Conservation (phyloP, 2,797 vertebrate species). For the Tragelaphus eurycerus region DNA sequence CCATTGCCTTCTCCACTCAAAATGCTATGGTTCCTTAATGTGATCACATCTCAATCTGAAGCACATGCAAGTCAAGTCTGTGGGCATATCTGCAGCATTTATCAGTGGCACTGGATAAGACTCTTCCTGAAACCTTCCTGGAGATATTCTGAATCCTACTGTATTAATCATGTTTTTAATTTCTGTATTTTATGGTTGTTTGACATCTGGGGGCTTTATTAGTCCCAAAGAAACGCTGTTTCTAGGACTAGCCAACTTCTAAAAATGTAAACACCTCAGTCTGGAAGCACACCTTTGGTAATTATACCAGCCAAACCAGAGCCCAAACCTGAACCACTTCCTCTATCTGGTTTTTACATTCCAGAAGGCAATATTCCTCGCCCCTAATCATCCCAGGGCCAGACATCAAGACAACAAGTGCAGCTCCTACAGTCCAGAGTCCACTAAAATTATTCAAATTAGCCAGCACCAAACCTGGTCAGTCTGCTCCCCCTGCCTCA, state of each 20-base stretch:
- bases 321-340: background rate
- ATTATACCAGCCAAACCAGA: background rate
- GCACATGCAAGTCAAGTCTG: background rate
- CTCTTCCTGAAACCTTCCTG: background rate
- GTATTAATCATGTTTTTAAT: background rate
- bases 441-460: background rate
- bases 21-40: background rate
- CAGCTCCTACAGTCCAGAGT: background rate
- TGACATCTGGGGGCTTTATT: background rate
- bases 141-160: background rate
- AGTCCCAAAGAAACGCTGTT: background rate
- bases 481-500: background rate
- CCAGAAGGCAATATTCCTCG: background rate
- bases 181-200: background rate
- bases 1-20: background rate
- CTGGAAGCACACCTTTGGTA: background rate
- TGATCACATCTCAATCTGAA: background rate
- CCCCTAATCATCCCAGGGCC: background rate
- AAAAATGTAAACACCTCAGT: background rate
- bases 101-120: background rate
- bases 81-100: background rate
- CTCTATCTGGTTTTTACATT: background rate
- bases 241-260: background rate
- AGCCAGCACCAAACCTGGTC: background rate
- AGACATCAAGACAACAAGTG: background rate